Base-by-base conservation (phyloP, 2,888 invertebrate species). In the Polyommatus icarus region DNA sequence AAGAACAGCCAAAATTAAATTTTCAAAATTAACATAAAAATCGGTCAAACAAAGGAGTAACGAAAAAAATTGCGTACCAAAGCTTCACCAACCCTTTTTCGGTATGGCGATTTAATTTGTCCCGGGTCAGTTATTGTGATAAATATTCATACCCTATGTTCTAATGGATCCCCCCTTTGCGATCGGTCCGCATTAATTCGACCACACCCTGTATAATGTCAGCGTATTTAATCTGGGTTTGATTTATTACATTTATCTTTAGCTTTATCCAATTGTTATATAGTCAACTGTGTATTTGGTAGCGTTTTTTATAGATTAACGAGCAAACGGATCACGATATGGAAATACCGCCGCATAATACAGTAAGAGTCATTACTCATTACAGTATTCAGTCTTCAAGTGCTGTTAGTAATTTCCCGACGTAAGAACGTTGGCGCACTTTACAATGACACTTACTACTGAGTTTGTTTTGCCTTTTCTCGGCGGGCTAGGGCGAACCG, bases 111-210 rank as follows among this genome's bases (percentile, higher is more conserved):
- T 67, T 67, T 67, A 67, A 67, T 67, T 32, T 67, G 67, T 29
- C 67, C 67, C 29, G 67, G 67, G 67, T 67, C 67, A 67, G 15
- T 67, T 67, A 67, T 67, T 72, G 50, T 50, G 29, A 75, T 75
- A 75, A 75, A 75, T 73, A 73, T 75, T 75, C 75, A 75, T 46
- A 75, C 75, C 75, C 46, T 54, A 50, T 24, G 75, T 75, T 50
- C 73, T 75, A 75, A 75, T 75, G 75, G 75, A 54, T 46, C 29
- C 5, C 54, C 50, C 54, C 54, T 15, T 15, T 46, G 10, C 75
- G 50, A 75, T 75, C 54, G 29, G 29, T 6, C 75, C 29, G 73
- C 40, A 20, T 73, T 73, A 46, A 73, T 73, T 54, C 18, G 67
- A 67, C 29, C 67, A 67, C 15, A 29, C 18, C 29, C 67, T 32